Base-by-base conservation (phyloP, 2,888 invertebrate genomes). In the Atethmia centrago region DNA sequence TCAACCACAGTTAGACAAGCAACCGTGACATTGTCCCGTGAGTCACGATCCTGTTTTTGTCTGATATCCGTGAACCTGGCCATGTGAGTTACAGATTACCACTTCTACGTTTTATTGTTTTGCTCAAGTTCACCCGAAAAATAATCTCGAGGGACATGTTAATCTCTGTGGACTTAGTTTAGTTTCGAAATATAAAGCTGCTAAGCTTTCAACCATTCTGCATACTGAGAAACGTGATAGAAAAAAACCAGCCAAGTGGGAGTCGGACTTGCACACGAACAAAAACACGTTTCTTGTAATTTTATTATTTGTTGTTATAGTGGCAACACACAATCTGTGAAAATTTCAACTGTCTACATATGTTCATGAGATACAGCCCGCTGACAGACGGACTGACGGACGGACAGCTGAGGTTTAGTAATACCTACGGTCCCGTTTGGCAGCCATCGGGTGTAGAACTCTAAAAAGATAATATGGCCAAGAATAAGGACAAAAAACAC, bases 21-120 rank as follows among this genome's bases (percentile, higher is more conserved):
- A 74, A 51, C 80, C 83, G 65, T 83, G 80, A 74, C 79, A 83
- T 65, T 81, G 74, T 61, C 55, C 47, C 51, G 49, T 47, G 25
- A 61, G 59, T 56, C 55, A 66, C 55, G 67, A 71, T 53, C 56
- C 31, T 67, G 79, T 65, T 74, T 51, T 65, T 70, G 59, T 69
- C 68, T 71, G 64, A 31, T 61, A 42, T 31, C 31, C 42, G 16
- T 63, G 65, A 82, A 67, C 51, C 31, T 67, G 67, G 51, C 40
- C 21, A 42, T 47, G n/a, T 58, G 14, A 47, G 8, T 21, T 45
- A 21, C 21, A 28, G 28, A 12, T 21, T 49, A 49, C 10, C 10
- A 40, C 7, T 40, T 28, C 3, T 12, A 21, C 2, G n/a, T 25
- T 10, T 28, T 25, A 53, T 53, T 40, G 42, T 31, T 53, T 42